These are phyloP conservation scores for Ascidia mentula DNA, from an alignment of 23 tunicate species.

Conservation along the genomic window DNA sequence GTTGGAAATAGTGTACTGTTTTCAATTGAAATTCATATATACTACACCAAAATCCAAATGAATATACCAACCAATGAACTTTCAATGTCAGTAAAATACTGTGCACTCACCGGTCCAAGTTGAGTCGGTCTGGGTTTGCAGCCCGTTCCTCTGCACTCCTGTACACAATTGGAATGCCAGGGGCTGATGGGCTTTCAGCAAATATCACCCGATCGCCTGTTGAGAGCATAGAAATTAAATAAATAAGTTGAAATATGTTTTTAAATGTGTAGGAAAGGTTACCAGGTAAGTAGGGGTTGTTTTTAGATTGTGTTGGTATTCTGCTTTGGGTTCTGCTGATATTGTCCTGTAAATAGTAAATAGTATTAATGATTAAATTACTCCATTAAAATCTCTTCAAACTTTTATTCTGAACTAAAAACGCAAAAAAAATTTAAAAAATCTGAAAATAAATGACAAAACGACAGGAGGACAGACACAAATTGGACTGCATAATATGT, in stretches of 20 bases:
- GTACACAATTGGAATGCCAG: slow-evolving; percentile 92
- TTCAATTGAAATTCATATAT: too few relatives aligned
- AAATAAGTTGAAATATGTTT: not conserved
- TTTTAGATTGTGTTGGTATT: not conserved
- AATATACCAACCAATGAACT: too few relatives aligned
- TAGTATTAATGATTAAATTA: not conserved
- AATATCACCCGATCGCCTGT: slow-evolving; percentile 83
- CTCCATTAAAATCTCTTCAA: not conserved
- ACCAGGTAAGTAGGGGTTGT: slow-evolving; percentile 1
- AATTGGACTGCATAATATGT: too few relatives aligned
- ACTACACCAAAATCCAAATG: too few relatives aligned
- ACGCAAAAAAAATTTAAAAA: not conserved
- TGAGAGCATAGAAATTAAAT: not conserved
- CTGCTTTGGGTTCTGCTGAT: slow-evolving; percentile 3
- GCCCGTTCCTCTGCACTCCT: slow-evolving; percentile 83
- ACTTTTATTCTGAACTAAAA: not conserved
- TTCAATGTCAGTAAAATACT: too few relatives aligned
- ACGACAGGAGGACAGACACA: not conserved
- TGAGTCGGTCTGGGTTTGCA: slow-evolving; percentile 87
- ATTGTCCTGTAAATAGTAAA: not conserved
- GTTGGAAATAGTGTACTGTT: too few relatives aligned
- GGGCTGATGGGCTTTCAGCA: slow-evolving; percentile 88
- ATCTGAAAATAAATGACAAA: not conserved
- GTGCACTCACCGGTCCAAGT: slow-evolving; percentile 82
- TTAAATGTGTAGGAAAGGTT: not conserved